Conservation (phyloP, 2,888 invertebrate species). For the Temnothorax unifasciatus region DNA sequence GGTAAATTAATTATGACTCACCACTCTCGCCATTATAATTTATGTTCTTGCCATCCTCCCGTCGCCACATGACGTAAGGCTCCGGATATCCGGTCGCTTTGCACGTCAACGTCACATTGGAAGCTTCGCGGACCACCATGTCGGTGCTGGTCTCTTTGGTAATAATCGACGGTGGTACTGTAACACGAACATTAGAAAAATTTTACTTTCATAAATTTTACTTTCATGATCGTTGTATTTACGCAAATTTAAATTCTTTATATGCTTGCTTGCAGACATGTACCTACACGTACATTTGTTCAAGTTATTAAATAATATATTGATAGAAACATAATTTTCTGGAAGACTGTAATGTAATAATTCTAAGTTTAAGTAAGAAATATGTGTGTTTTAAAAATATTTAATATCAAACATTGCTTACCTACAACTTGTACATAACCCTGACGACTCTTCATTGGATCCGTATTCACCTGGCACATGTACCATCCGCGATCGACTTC, state of each 20-base stretch:
- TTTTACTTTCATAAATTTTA: background rate
- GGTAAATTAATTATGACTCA: conserved; percentile 85
- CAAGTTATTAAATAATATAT: background rate
- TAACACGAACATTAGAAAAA: conserved; percentile 56
- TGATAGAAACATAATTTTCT: background rate
- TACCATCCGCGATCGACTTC: conserved; percentile 96
- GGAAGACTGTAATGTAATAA: background rate
- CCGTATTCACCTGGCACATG: conserved; percentile 97
- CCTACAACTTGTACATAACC: conserved; percentile 97
- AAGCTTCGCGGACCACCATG: conserved; percentile 96
- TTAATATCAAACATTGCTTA: conserved; percentile 87
- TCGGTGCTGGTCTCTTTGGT: conserved; percentile 96
- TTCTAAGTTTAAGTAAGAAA: background rate
- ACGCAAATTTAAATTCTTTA: background rate
- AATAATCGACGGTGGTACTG: conserved; percentile 96
- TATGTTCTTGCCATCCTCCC: conserved; percentile 96
- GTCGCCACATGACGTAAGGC: conserved; percentile 97
- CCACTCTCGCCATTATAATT: conserved; percentile 96
- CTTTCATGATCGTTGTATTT: background rate
- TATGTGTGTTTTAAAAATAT: background rate
- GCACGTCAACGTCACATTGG: conserved; percentile 95
- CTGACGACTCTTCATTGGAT: conserved; percentile 96
- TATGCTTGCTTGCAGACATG: background rate
- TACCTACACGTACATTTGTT: background rate
- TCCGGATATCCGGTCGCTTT: conserved; percentile 96